Conservation (phyloP, 2,113 vertebrate genomes). For the Narcine bancroftii region DNA sequence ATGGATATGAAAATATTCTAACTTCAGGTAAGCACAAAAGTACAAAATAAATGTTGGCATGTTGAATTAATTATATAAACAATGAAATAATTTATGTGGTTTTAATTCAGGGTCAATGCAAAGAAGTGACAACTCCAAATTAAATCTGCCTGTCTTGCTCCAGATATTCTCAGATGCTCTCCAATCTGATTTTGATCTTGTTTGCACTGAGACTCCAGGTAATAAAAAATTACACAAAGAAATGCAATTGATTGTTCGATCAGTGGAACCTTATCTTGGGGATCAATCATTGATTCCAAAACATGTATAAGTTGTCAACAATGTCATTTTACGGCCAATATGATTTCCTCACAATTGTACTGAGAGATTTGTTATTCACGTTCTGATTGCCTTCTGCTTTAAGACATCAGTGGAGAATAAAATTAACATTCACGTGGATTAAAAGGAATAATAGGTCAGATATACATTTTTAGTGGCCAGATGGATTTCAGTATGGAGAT, state of each 20-base stretch:
- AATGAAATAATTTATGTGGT: neutral
- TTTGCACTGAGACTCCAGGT: neutral
- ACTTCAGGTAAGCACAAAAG: neutral
- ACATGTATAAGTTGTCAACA: neutral
- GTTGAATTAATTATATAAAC: neutral
- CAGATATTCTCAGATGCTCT: neutral
- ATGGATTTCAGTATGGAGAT: slow-evolving; percentile 12
- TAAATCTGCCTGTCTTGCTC: neutral
- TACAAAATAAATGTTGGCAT: neutral
- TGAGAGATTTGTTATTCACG: neutral
- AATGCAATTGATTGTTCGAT: neutral
- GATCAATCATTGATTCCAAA: neutral
- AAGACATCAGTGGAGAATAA: neutral
- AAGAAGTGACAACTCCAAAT: neutral
- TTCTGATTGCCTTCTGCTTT: neutral
- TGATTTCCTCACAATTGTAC: neutral
- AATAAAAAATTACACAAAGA: neutral
- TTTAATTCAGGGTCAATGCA: neutral
- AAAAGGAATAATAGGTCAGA: neutral
- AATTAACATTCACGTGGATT: neutral
- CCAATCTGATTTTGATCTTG: neutral
- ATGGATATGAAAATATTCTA: neutral
- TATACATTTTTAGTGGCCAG: neutral
- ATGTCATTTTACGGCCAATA: neutral
- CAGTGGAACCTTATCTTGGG: neutral